These are phyloP conservation scores for Phenacoccus solenopsis DNA, from an alignment of 1,140 invertebrate genomes.

Conservation along the genomic window DNA sequence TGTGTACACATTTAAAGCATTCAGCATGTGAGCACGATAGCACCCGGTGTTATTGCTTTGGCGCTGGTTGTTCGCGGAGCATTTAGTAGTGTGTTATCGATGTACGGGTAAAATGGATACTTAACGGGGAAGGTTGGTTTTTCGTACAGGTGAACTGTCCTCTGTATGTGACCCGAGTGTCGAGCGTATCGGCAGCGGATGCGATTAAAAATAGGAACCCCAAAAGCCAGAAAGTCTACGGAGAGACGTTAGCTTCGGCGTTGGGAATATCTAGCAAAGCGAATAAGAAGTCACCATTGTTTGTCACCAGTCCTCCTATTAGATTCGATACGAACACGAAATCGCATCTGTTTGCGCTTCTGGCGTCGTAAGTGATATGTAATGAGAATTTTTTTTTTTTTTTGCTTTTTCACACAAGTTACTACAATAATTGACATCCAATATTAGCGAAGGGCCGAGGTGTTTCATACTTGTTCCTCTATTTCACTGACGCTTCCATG, in stretches of 20 bases:
- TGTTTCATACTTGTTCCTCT: too few relatives aligned
- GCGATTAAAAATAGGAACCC: slow-evolving; percentile 42
- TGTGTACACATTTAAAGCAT: too few relatives aligned
- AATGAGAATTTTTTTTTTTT: too few relatives aligned
- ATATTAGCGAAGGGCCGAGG: too few relatives aligned
- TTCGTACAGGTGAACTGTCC: slow-evolving; percentile 51
- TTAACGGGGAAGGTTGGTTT: background rate
- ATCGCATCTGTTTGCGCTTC: slow-evolving; percentile 62
- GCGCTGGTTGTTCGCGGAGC: too few relatives aligned
- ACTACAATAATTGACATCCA: too few relatives aligned
- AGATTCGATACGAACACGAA: slow-evolving; percentile 67
- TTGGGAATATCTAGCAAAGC: slow-evolving; percentile 51
- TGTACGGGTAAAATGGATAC: too few relatives aligned
- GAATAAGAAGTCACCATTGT: slow-evolving; percentile 33
- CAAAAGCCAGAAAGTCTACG: slow-evolving; percentile 48
- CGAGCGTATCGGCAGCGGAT: slow-evolving; percentile 56
- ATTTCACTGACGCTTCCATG: too few relatives aligned
- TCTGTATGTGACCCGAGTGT: slow-evolving; percentile 61
- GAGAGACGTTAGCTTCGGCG: slow-evolving; percentile 63
- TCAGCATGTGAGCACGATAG: too few relatives aligned
- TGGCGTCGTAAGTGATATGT: slow-evolving; percentile 40
- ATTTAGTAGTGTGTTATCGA: background rate
- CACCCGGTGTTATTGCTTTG: too few relatives aligned
- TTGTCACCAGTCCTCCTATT: slow-evolving; percentile 64
- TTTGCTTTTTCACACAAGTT: too few relatives aligned